Evolutionary conservation across 2,113 vertebrate species (phyloP).

Genomic region (Corythoichthys intestinalis): DNA sequence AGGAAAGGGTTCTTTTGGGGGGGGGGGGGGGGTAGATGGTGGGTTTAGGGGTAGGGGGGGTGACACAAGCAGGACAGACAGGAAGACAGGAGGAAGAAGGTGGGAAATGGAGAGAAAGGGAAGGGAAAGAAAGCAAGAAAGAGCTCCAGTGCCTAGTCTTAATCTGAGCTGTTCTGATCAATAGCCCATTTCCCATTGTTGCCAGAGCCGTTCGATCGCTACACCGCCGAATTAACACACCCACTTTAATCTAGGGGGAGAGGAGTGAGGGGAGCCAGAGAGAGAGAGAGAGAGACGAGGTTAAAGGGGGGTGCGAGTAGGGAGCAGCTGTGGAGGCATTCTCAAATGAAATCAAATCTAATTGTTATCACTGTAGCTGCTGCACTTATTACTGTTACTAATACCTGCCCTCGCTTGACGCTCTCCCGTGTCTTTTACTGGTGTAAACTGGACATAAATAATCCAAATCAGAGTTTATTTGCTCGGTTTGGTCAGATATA

Average conservation of each 20-base stretch:
- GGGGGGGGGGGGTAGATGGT: background rate
- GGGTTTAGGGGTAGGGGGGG: conserved; percentile 20
- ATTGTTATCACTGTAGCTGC: conserved; percentile 79
- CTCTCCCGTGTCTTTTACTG: conserved; percentile 22
- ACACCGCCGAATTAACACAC: conserved; percentile 95
- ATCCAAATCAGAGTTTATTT: conserved; percentile 66
- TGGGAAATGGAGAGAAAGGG: conserved; percentile 78
- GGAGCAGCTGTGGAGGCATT: conserved; percentile 80
- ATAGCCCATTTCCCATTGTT: conserved; percentile 99
- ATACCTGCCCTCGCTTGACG: conserved; percentile 49
- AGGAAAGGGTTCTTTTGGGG: conserved; percentile 18
- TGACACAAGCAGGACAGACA: conserved; percentile 62
- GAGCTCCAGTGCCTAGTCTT: conserved; percentile 95
- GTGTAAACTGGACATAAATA: conserved; percentile 65
- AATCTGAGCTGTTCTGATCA: conserved; percentile 96
- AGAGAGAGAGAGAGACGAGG: conserved; percentile 57
- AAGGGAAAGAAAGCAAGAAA: conserved; percentile 89
- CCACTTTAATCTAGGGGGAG: conserved; percentile 94
- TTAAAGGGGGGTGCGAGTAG: conserved; percentile 59
- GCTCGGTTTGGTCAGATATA: conserved; percentile 57
- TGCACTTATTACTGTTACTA: conserved; percentile 74
- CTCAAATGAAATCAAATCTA: conserved; percentile 83
- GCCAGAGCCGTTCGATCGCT: conserved; percentile 96
- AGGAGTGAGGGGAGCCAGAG: conserved; percentile 62
- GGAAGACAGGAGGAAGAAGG: conserved; percentile 61